These are phyloP conservation scores for Lepus townsendii DNA, from an alignment of 2,797 vertebrate species.

Conservation along the genomic window DNA sequence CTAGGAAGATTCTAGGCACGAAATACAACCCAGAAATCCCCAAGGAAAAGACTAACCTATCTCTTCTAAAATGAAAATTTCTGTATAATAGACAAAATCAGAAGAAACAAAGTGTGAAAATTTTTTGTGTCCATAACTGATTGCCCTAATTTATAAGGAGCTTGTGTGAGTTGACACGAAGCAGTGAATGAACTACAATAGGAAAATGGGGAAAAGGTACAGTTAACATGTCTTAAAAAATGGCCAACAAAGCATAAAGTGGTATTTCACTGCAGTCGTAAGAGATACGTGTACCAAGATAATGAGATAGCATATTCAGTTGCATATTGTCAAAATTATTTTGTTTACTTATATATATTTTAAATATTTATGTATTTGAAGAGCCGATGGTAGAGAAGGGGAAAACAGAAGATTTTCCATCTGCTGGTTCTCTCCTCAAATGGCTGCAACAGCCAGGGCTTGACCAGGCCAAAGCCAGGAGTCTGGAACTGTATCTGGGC, in stretches of 20 bases:
- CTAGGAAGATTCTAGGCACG: not conserved
- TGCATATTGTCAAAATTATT: too few species aligned
- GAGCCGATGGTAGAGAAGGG: too few species aligned
- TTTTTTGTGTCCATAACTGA: not conserved
- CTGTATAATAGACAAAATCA: slow-evolving; percentile 18
- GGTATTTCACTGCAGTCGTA: not conserved
- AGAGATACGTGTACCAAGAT: not conserved
- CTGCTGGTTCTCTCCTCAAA: too few species aligned
- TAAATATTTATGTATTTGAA: too few species aligned
- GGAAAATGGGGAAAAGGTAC: not conserved
- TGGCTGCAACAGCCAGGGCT: too few species aligned
- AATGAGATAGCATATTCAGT: not conserved
- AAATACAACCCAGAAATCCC: slow-evolving; percentile 1
- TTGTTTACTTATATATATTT: too few species aligned
- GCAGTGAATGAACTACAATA: not conserved
- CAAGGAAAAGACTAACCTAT: not conserved
- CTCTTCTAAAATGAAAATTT: not conserved
- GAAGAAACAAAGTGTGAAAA: slow-evolving; percentile 2
- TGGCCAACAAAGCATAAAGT: not conserved
- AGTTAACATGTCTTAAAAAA: not conserved
- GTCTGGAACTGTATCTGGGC: too few species aligned
- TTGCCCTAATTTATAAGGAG: not conserved
- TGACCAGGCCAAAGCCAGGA: too few species aligned
- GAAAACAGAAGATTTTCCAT: too few species aligned
- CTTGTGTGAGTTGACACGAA: not conserved